A percentile compares a stretch with the other conserved stretches of the same genome.
Evolutionary conservation across 2,113 vertebrate genomes (phyloP).

Genomic region (Campylorhamphus procurvoides): DNA sequence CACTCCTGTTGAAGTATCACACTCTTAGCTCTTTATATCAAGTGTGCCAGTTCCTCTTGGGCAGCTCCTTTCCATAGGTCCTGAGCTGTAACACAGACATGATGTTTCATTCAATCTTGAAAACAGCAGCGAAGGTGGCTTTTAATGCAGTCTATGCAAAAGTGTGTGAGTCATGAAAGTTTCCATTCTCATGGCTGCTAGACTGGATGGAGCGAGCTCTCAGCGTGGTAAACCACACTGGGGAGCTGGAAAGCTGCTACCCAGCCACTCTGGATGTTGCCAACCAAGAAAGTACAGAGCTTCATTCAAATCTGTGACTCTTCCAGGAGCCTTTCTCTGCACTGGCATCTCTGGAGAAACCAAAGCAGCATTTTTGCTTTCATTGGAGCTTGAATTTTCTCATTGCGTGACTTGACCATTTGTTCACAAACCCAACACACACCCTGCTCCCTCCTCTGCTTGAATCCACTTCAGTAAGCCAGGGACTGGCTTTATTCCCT

Average conservation of each 20-base stretch:
- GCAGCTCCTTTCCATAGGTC: not conserved
- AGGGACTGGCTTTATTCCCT: conserved; percentile 43
- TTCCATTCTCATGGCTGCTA: conserved; percentile 57
- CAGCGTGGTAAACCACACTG: conserved; percentile 61
- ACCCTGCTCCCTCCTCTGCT: not conserved
- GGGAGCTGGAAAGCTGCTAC: conserved; percentile 29
- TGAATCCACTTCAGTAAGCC: conserved; percentile 18
- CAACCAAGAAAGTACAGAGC: conserved; percentile 49
- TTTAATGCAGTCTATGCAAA: conserved; percentile 19
- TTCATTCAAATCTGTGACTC: conserved; percentile 34
- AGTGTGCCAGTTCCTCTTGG: not conserved
- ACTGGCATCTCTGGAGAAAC: conserved; percentile 46
- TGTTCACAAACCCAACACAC: conserved; percentile 1
- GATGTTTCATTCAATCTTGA: not conserved
- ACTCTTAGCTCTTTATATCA: not conserved
- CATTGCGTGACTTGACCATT: conserved; percentile 37
- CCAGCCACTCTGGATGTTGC: not conserved
- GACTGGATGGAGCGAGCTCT: conserved; percentile 17
- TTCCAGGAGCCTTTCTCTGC: conserved; percentile 37
- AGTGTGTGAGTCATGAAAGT: conserved; percentile 56
- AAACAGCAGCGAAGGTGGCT: conserved; percentile 11
- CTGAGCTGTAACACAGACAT: not conserved
- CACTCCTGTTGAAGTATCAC: not conserved
- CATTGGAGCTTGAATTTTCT: conserved; percentile 42
- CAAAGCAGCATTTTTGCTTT: conserved; percentile 49